These are phyloP conservation scores for Sussaba pulchella DNA, from an alignment of 2,888 invertebrate species.

Conservation along the genomic window DNA sequence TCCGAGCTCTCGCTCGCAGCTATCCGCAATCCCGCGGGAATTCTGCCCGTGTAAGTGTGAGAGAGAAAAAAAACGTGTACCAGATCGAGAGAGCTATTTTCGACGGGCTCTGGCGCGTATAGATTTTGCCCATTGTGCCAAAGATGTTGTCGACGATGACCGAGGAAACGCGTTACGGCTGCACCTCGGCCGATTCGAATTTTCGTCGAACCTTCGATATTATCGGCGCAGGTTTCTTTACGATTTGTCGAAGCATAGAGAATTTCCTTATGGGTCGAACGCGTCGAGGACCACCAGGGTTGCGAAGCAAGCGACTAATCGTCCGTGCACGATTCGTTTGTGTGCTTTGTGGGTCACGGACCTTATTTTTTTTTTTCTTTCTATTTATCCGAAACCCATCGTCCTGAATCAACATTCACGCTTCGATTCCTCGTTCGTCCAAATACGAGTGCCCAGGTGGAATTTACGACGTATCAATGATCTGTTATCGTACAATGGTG, in stretches of 20 bases:
- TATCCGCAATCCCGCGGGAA: conserved; percentile 2
- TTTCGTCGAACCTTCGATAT: conserved; percentile 4
- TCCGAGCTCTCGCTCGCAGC: background rate
- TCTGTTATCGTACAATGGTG: background rate
- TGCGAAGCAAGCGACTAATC: conserved; percentile 58
- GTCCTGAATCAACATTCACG: conserved; percentile 61
- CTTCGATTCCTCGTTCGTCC: conserved; percentile 33
- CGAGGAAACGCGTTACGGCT: conserved; percentile 59
- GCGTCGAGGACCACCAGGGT: conserved; percentile 52
- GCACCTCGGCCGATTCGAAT: conserved; percentile 18
- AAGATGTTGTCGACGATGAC: conserved; percentile 60
- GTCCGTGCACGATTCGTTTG: conserved; percentile 64
- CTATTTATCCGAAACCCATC: conserved; percentile 37
- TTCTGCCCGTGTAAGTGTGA: background rate
- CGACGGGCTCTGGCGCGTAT: background rate
- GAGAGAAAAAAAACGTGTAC: background rate
- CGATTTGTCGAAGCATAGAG: conserved; percentile 41
- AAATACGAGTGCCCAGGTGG: conserved; percentile 23
- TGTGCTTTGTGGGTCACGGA: conserved; percentile 51
- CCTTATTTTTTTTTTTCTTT: conserved; percentile 39
- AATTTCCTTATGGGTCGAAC: conserved; percentile 32
- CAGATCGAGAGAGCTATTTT: conserved; percentile 20
- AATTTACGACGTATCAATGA: conserved; percentile 9
- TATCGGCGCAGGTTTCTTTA: background rate
- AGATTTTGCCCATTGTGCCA: conserved; percentile 24